These are phyloP conservation scores for Myathropa florea DNA, from an alignment of 2,888 invertebrate genomes.

Conservation along the genomic window DNA sequence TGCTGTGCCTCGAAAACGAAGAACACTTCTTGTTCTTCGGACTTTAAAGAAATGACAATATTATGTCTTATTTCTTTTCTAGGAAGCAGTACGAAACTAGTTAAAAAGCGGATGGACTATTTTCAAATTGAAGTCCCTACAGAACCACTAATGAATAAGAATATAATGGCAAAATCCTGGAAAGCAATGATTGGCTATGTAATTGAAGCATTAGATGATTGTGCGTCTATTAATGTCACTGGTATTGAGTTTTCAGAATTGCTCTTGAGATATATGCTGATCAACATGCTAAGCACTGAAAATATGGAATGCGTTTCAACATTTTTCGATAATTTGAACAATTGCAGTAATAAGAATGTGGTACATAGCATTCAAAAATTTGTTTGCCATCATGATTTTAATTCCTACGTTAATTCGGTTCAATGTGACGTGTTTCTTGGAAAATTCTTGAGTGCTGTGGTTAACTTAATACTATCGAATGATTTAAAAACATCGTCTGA, in stretches of 20 bases:
- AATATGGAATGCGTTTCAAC: slow-evolving; percentile 12
- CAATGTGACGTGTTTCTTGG: slow-evolving; percentile 19
- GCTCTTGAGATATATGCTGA: slow-evolving; percentile 11
- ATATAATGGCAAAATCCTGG: slow-evolving; percentile 75
- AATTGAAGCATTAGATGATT: slow-evolving; percentile 73
- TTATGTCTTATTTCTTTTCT: slow-evolving; percentile 75
- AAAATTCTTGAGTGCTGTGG: neutral
- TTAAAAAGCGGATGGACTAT: slow-evolving; percentile 73
- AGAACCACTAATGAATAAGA: slow-evolving; percentile 72
- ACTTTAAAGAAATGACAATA: slow-evolving; percentile 75
- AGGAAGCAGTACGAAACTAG: slow-evolving; percentile 71
- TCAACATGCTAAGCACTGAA: slow-evolving; percentile 20
- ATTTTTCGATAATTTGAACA: slow-evolving; percentile 9
- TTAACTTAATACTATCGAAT: neutral
- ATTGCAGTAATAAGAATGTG: neutral
- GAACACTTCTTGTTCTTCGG: slow-evolving; percentile 34
- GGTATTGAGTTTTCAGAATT: slow-evolving; percentile 21
- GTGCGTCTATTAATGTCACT: neutral
- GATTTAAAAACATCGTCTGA: neutral
- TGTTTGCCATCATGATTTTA: neutral
- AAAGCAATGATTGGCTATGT: slow-evolving; percentile 74
- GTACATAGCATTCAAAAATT: slow-evolving; percentile 5
- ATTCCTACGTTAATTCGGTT: neutral
- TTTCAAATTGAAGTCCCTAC: slow-evolving; percentile 74
- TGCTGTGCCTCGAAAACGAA: slow-evolving; percentile 83